These are phyloP conservation scores for Phania funesta DNA, from an alignment of 2,888 invertebrate species.

Conservation along the genomic window DNA sequence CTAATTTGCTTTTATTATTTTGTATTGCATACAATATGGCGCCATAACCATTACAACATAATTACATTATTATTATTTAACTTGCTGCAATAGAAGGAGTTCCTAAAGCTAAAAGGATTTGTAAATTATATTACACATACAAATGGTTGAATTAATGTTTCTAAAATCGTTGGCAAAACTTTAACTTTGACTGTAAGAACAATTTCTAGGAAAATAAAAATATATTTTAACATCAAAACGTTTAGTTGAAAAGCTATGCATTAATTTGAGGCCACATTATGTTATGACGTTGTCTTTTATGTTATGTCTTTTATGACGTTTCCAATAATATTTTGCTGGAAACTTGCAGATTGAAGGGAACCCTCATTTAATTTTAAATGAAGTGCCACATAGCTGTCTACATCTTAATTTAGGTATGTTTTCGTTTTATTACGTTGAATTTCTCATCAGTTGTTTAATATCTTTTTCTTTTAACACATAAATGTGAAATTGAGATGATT, in stretches of 20 bases:
- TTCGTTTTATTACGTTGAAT: too few relatives aligned
- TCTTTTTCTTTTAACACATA: too few relatives aligned
- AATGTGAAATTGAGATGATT: too few relatives aligned
- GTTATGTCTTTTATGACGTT: too few relatives aligned
- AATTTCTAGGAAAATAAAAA: neutral
- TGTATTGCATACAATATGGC: conserved; percentile 17
- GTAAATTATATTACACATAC: too few relatives aligned
- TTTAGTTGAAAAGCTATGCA: neutral
- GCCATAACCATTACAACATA: conserved; percentile 27
- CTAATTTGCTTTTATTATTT: conserved; percentile 6
- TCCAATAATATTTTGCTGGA: too few relatives aligned
- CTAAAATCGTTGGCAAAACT: neutral
- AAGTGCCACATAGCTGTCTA: neutral
- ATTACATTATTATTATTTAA: conserved; percentile 18
- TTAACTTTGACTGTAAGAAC: neutral
- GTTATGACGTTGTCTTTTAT: too few relatives aligned
- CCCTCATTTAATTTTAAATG: neutral
- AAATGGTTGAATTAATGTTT: neutral
- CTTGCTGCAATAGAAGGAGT: neutral
- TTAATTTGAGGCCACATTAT: neutral
- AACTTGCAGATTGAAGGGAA: too few relatives aligned
- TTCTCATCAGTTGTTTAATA: too few relatives aligned
- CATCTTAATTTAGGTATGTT: neutral
- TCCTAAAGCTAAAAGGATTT: neutral
- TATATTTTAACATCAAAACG: neutral